These are phyloP conservation scores for Tetranychus cinnabarinus DNA, from an alignment of 1,140 invertebrate genomes.

Conservation along the genomic window DNA sequence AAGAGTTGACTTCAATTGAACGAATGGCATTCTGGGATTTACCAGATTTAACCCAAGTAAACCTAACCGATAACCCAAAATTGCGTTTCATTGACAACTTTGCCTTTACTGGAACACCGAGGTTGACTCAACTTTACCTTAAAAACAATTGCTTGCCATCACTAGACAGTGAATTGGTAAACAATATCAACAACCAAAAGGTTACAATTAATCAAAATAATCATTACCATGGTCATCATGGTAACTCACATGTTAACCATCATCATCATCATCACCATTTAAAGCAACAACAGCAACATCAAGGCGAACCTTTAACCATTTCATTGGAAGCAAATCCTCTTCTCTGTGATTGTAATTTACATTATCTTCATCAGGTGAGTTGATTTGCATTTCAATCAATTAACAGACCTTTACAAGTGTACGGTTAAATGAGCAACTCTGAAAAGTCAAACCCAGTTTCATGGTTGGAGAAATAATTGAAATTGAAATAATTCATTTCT, in stretches of 20 bases:
- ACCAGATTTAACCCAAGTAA: slow-evolving; percentile 17
- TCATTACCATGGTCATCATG: no score
- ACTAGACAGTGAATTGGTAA: not conserved
- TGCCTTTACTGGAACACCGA: slow-evolving; percentile 20
- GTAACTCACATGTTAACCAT: no score
- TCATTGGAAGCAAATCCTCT: not conserved
- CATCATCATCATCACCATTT: no score
- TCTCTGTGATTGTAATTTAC: slow-evolving; percentile 3
- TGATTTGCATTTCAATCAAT: not conserved
- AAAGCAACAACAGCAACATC: no score
- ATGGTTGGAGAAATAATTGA: no score
- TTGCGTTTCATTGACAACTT: slow-evolving; percentile 22
- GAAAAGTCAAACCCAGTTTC: no score
- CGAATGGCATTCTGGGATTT: slow-evolving; percentile 22
- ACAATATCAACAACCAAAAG: not conserved
- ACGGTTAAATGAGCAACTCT: no score
- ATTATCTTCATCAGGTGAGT: slow-evolving; percentile 1
- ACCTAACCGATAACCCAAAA: slow-evolving; percentile 21
- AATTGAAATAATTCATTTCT: no score
- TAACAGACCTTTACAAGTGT: no score
- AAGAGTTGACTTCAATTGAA: slow-evolving; percentile 20
- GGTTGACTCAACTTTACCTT: slow-evolving; percentile 12
- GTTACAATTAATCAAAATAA: no score
- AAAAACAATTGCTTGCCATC: not conserved
- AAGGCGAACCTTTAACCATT: not conserved